Evolutionary conservation across 2,888 invertebrate genomes (phyloP), one percentile per base, ranked within the genome.

Genomic region (Mesorhabditis sp.): DNA sequence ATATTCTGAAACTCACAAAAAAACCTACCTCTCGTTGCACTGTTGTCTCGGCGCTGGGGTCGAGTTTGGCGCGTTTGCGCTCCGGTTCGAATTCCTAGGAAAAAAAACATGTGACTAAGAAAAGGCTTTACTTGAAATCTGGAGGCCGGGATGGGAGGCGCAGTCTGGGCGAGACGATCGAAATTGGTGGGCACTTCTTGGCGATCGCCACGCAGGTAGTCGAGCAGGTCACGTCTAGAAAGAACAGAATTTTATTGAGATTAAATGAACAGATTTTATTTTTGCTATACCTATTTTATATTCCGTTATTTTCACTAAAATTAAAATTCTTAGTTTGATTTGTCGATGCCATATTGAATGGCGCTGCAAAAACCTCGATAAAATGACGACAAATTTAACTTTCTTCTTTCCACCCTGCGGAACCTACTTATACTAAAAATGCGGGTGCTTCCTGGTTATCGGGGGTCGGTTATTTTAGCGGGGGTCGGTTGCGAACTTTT

Each of bases 211-310:
- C 71, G 65, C 28, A 84, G 70, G 62, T 72, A 84, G 50, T 81
- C 81, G 15, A 74, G 68, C 28, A 83, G 70, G 42, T 77, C 80
- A 63, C 76, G 76, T 62, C 81, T 81, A 43, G 61, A 77, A 15
- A 41, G 4, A 62, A 45, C 4, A 45, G 10, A 42, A 61, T 62
- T 42, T 13, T 4, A 68, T 15, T 7, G 4, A 44, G 4, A 7
- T 41, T 7, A 61, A 4, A 67, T 45, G 4, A 43, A 1, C 50
- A 41, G 4, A 63, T 15, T 4, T 7, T 5, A 62, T 7, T 61
- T n/a, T 13, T 43, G 28, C n/a, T 58, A 67, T 58, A 67, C 2
- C 10, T 43, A 67, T n/a, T n/a, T 58, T 4, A n/a, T 43, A 41
- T 64, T 67, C 50, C 4, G 7, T 58, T 58, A 28, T 68, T 68